Base-by-base conservation (phyloP, 2,888 invertebrate species). In the Corbicula japonica region DNA sequence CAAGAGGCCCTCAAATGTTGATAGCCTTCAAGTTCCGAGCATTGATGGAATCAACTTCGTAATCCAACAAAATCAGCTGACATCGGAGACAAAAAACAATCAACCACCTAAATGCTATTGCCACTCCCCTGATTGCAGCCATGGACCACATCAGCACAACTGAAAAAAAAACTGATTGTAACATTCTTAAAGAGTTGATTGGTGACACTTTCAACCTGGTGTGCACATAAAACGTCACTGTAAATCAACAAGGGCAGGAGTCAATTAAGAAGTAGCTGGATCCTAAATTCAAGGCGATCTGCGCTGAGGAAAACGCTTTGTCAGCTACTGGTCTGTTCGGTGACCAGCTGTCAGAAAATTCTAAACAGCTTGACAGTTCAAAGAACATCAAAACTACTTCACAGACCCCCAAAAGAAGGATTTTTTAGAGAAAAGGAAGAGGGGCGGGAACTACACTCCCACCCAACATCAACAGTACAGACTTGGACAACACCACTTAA, bases 131-230 rank as follows among this genome's bases (percentile, higher is more conserved):
- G 15, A 3, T 50, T 23, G 6, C 2, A 4, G 50, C 50, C 4
- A 50, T 50, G 50, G 26, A 50, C 26, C 21, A 50, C 15, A 15
- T 8, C 4, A 4, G 10, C 4, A 3, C 2, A 2, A 50, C 23
- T 50, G 26, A 50, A 4, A 26, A n/a, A n/a, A n/a, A 12, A n/a
- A 23, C 50, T 6, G 50, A 50, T 28, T 2, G 2, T 26, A 21
- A 8, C 4, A 21, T 26, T 23, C 30, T 58, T 12, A 58, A 21
- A 28, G 30, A 60, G 28, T 28, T 35, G 4, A 28, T 68, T 15
- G 44, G 21, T 26, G 74, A 75, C 32, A 23, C 58, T 2, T 68
- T 75, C 21, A 75, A 61, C 28, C 38, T 75, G 2, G 12, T 75
- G 5, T 41, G 28, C 3, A 23, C 23, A 1, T 10, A 26, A 5